phyloP scores from a whole-genome alignment of 2,888 invertebrate genomes.

The Tenodera sinensis region DNA sequence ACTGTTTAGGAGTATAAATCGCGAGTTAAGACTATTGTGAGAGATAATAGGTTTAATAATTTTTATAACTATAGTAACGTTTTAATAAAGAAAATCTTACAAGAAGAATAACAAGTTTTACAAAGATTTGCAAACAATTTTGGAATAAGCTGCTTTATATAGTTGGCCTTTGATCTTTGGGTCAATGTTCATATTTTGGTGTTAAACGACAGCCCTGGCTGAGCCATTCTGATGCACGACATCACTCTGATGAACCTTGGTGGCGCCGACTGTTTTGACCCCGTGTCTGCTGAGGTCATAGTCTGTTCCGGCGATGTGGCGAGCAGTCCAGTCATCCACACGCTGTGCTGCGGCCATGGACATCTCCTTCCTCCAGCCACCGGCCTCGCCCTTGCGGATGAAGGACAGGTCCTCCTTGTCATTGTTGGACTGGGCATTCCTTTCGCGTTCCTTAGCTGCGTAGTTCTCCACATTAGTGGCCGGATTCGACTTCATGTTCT shows the following conservation, averaged over 20 bases:
- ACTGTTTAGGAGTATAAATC: too few species aligned
- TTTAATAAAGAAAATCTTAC: too few species aligned
- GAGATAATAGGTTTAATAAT: too few species aligned
- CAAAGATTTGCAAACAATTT: too few species aligned
- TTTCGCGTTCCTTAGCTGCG: conserved; percentile 35
- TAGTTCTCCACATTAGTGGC: conserved; percentile 46
- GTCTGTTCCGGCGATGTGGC: conserved; percentile 8
- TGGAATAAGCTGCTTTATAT: too few species aligned
- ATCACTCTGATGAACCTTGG: not conserved
- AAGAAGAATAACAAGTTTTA: too few species aligned
- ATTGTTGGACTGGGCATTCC: conserved; percentile 30
- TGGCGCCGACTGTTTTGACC: not conserved
- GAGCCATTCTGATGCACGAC: not conserved
- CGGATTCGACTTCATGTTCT: conserved; percentile 51
- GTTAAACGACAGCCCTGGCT: not conserved
- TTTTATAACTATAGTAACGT: too few species aligned
- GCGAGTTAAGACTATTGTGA: too few species aligned
- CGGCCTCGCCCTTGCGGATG: conserved; percentile 45
- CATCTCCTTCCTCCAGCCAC: conserved; percentile 49
- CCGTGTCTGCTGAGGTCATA: not conserved
- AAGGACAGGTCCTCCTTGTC: conserved; percentile 36
- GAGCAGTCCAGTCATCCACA: conserved; percentile 40
- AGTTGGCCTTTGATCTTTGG: too few species aligned
- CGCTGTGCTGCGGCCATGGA: conserved; percentile 42
- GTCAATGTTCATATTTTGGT: too few species aligned